These are phyloP conservation scores for Agonopterix alstromeriana DNA, from an alignment of 2,888 invertebrate genomes.

Conservation along the genomic window DNA sequence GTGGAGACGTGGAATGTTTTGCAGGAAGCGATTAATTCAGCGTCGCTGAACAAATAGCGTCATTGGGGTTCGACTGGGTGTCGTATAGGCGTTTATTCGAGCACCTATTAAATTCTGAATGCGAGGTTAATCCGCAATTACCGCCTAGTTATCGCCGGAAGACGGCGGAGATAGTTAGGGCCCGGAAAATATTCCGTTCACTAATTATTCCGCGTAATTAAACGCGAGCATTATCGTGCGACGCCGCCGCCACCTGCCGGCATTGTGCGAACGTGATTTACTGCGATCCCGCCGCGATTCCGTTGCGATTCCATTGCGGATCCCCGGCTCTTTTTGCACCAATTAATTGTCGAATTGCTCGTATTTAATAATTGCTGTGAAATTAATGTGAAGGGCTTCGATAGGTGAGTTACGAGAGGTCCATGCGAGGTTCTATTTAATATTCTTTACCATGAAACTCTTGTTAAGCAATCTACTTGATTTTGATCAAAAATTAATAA, in stretches of 20 bases:
- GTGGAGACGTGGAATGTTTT: constrained; percentile 35
- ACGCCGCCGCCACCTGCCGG: constrained; percentile 72
- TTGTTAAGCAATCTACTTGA: too few relatives aligned
- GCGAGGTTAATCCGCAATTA: constrained; percentile 75
- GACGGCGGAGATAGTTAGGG: constrained; percentile 75
- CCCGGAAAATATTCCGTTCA: constrained; percentile 76
- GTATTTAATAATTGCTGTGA: constrained; percentile 69
- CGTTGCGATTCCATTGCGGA: constrained; percentile 59
- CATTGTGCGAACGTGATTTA: constrained; percentile 74
- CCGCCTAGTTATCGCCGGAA: constrained; percentile 76
- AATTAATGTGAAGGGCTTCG: constrained; percentile 52
- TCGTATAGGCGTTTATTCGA: constrained; percentile 39
- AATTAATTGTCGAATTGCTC: constrained; percentile 74
- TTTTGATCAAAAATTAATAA: too few relatives aligned
- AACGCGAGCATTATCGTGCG: constrained; percentile 73
- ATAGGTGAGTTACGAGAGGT: constrained; percentile 9
- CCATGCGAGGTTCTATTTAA: not conserved
- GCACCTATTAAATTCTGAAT: constrained; percentile 73
- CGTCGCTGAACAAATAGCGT: constrained; percentile 63
- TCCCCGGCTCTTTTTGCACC: constrained; percentile 68
- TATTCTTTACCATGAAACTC: too few relatives aligned
- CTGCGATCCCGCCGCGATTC: constrained; percentile 67
- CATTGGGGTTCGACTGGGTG: constrained; percentile 50
- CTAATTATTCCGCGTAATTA: constrained; percentile 78
- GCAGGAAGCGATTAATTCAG: constrained; percentile 59